phyloP scores from a whole-genome alignment of 2,888 invertebrate species.

The Mimachlamys varia region DNA sequence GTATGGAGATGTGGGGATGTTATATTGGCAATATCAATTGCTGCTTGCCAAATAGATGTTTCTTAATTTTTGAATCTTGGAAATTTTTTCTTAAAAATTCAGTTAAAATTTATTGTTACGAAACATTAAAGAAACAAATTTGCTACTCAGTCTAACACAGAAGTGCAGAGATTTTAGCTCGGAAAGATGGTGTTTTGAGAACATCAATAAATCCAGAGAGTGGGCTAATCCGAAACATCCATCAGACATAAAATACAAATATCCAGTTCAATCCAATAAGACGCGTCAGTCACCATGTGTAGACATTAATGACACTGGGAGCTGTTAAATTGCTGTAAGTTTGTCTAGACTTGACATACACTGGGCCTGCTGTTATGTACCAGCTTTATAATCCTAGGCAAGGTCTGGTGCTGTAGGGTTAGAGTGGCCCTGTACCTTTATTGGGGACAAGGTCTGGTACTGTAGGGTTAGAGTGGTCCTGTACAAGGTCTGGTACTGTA shows the following conservation, averaged over 20 bases:
- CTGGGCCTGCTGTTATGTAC: neutral
- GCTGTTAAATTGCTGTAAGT: neutral
- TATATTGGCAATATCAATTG: neutral
- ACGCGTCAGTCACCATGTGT: neutral
- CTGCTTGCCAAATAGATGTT: neutral
- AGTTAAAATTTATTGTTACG: neutral
- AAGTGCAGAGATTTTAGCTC: neutral
- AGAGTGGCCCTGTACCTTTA: neutral
- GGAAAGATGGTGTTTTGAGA: neutral
- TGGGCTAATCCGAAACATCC: neutral
- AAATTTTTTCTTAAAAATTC: neutral
- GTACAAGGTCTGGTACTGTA: neutral
- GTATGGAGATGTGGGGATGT: neutral
- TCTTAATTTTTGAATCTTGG: neutral
- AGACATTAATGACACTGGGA: neutral
- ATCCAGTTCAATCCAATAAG: conserved; percentile 27
- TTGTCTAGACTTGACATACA: conserved; percentile 10
- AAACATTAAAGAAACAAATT: neutral
- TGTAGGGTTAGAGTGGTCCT: neutral
- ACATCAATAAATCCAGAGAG: neutral
- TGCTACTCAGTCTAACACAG: neutral
- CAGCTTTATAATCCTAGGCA: neutral
- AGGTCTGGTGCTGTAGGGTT: neutral
- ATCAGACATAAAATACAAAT: neutral
- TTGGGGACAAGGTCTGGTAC: neutral